phyloP scores from a whole-genome alignment of 92 coral and sea anemone genomes.

The Pocillopora grandis region DNA sequence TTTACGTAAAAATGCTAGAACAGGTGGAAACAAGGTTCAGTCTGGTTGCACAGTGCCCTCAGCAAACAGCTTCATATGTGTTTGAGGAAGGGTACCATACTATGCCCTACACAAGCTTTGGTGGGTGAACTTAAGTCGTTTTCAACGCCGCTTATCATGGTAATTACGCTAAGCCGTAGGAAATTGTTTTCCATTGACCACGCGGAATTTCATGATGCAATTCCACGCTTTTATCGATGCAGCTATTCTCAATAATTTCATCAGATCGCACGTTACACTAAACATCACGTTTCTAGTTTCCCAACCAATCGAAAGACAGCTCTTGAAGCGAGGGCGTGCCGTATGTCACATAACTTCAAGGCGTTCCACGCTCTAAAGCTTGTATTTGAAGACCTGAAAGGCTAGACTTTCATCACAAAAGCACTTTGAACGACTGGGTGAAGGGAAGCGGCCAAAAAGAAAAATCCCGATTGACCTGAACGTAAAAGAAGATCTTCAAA shows the following conservation, averaged over 20 bases:
- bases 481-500: too few species aligned
- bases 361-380: slow-evolving; percentile 28
- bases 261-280: neutral
- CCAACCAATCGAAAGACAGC: slow-evolving; percentile 11
- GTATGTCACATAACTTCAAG: slow-evolving; percentile 5
- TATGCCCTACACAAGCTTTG: too few species aligned
- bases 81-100: too few species aligned
- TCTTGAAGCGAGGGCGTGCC: slow-evolving; percentile 3
- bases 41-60: too few species aligned
- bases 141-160: too few species aligned
- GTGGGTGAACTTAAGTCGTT: too few species aligned
- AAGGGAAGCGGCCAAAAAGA: too few species aligned
- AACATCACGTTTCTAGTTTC: slow-evolving; percentile 1
- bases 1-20: too few species aligned
- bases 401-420: neutral
- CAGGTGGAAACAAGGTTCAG: too few species aligned
- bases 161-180: neutral
- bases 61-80: too few species aligned
- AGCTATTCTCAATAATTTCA: neutral
- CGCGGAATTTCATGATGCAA: slow-evolving; percentile 19
- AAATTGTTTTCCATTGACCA: neutral
- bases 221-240: neutral
- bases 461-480: too few species aligned
- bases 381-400: slow-evolving; percentile 6
- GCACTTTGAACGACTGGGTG: neutral